phyloP scores from a whole-genome alignment of 1,140 invertebrate genomes.

The Sycobia sp. region DNA sequence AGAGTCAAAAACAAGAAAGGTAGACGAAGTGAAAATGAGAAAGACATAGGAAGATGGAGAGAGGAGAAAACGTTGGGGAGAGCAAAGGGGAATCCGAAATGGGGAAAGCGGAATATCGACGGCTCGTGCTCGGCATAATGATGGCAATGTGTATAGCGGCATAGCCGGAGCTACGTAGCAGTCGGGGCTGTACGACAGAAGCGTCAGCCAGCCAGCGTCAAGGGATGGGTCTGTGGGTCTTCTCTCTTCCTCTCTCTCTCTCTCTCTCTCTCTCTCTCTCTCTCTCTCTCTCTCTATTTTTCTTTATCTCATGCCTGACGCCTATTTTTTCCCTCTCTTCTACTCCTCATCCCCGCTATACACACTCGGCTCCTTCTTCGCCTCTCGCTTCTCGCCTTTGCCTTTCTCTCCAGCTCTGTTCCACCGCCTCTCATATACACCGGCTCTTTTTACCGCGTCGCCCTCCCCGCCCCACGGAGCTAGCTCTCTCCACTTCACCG shows the following conservation, averaged over 20 bases:
- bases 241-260: background rate
- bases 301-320: background rate
- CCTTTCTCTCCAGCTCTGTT: background rate
- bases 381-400: background rate
- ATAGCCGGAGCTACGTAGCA: too few species aligned
- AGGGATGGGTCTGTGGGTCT: background rate
- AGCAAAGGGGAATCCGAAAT: slow-evolving; percentile 37
- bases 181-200: too few species aligned
- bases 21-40: slow-evolving; percentile 5
- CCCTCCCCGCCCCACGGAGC: background rate
- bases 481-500: too few species aligned
- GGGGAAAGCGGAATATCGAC: slow-evolving; percentile 44
- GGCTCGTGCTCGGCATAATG: slow-evolving; percentile 42
- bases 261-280: background rate
- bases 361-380: background rate
- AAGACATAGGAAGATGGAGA: slow-evolving; percentile 8
- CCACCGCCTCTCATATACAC: background rate
- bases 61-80: background rate
- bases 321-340: background rate
- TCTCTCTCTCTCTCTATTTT: too few species aligned
- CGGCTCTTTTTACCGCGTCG: background rate
- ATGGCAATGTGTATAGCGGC: slow-evolving; percentile 38
- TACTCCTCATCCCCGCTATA: too few species aligned
- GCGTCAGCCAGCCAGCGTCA: too few species aligned
- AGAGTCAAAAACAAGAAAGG: background rate